Evolutionary conservation across 2,113 vertebrate species (phyloP).

Genomic region (Ophthalmolycus amberensis): DNA sequence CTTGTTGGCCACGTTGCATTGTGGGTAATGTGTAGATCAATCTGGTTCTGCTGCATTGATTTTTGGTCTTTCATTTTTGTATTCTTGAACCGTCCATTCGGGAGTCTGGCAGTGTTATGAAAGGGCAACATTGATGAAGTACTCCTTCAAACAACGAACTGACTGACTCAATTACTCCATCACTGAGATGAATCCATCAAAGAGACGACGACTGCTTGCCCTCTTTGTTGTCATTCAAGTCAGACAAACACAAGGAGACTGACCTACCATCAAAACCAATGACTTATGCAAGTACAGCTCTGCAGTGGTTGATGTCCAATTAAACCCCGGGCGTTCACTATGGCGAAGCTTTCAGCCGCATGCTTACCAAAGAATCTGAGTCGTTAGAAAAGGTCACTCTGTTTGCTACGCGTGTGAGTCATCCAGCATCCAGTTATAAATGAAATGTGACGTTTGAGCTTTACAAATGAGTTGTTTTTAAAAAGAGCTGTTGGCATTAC

Average conservation of each 20-base stretch:
- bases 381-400: constrained; percentile 24
- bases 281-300: neutral
- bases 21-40: neutral
- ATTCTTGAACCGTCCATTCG: neutral
- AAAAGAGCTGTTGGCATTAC: constrained; percentile 7
- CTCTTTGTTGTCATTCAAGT: neutral
- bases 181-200: neutral
- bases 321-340: neutral
- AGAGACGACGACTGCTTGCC: constrained; percentile 2
- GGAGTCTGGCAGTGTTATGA: neutral
- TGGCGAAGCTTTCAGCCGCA: neutral
- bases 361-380: constrained; percentile 3
- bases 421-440: constrained; percentile 36
- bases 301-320: constrained; percentile 8
- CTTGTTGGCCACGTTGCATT: neutral
- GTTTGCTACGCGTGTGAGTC: constrained; percentile 32
- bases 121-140: neutral
- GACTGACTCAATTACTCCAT: neutral
- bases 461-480: neutral
- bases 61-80: neutral
- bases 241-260: neutral
- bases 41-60: neutral
- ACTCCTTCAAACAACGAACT: neutral
- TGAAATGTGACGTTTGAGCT: constrained; percentile 54
- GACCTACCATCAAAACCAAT: neutral